Evolutionary conservation across 2,113 vertebrate species (phyloP).

Genomic region (Cnemophilus loriae): DNA sequence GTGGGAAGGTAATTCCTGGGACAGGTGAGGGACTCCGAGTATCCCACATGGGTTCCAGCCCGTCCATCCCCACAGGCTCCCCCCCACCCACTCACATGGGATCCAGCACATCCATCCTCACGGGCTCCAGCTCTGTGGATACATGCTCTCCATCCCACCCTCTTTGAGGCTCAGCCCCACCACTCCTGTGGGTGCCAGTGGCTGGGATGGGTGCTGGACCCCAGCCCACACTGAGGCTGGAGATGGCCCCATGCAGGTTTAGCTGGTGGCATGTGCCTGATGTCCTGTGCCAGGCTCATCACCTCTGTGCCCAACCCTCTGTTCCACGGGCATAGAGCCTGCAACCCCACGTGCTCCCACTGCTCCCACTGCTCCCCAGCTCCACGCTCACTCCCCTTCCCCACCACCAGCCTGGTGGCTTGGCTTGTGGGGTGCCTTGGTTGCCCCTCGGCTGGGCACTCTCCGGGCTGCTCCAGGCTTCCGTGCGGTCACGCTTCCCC

Average conservation of each 20-base stretch:
- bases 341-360: rapidly evolving
- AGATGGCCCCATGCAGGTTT: no score
- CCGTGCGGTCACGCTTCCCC: rapidly evolving
- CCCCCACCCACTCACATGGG: rapidly evolving
- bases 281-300: rapidly evolving
- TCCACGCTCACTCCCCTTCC: rapidly evolving
- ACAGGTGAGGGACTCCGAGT: rapidly evolving
- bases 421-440: rapidly evolving
- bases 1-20: rapidly evolving
- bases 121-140: not conserved
- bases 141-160: not conserved
- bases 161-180: not conserved
- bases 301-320: not conserved
- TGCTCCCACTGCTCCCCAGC: not conserved
- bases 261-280: rapidly evolving
- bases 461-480: rapidly evolving
- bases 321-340: rapidly evolving
- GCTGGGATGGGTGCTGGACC: not conserved
- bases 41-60: not conserved
- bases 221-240: not conserved
- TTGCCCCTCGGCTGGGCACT: not conserved
- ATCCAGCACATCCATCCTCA: not conserved
- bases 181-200: not conserved
- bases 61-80: no score
- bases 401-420: rapidly evolving